Evolutionary conservation across 2,888 invertebrate species (phyloP), one percentile per base, ranked within the genome.

Genomic region (Pilophorus perplexus): DNA sequence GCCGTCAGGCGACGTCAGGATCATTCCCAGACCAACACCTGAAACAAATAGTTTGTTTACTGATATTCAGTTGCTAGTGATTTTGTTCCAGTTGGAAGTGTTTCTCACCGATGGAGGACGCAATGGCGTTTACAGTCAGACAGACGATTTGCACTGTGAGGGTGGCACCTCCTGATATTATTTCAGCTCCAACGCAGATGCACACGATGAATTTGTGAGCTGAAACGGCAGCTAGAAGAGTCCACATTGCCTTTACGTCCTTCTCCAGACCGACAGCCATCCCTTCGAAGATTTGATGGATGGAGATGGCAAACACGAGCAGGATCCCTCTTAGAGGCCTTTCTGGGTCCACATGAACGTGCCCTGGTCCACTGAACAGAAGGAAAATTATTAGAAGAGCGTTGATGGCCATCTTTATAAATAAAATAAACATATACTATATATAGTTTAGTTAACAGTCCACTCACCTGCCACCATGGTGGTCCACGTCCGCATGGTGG

Each of bases 261-360:
- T 33, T 18, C 75, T 90, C 89, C 67, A 91, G 77, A 0, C 91
- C 91, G 8, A 92, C 87, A n/a, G 91, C 88, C 55, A 90, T 78
- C 14, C 91, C 86, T 77, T 87, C 86, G 74, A 86, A 85, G 27
- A 85, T 80, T 1, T 85, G 85, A 74, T 87, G 86, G 68, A 86
- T 83, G 28, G 84, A 84, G 10, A 87, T 74, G 0, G 86, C 86
- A 55, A 85, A 75, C 1, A 86, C 83, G n/a, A 73, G 71, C 28
- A 74, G 67, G 16, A 73, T 66, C 3, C 71, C 71, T 18, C 71
- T 66, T 20, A 72, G 25, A 1, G 71, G 65, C 1, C 70, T 60
- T n/a, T 62, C 64, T 6, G 54, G 23, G 27, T 59, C 62, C 6
- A 60, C 50, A n/a, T 27, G 40, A 25, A 50, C 16, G 57, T 54